These are phyloP conservation scores for Bubo scandiacus DNA, from an alignment of 2,113 vertebrate genomes.

Conservation along the genomic window DNA sequence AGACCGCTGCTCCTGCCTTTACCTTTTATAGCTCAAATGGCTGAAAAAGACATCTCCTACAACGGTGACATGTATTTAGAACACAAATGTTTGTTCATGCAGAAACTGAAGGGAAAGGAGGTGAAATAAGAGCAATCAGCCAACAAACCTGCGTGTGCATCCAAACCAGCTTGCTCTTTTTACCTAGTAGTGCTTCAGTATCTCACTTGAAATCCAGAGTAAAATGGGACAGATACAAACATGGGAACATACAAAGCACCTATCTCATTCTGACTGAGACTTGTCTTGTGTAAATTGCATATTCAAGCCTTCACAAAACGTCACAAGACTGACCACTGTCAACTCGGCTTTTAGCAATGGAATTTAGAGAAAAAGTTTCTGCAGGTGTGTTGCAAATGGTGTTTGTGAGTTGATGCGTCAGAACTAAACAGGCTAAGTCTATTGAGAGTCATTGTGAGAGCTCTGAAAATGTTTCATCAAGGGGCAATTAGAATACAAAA, in stretches of 20 bases:
- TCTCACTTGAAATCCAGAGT: background rate
- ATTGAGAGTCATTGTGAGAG: background rate
- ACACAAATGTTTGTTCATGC: background rate
- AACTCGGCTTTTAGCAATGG: background rate
- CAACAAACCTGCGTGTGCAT: background rate
- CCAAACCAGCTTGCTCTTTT: background rate
- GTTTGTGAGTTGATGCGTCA: background rate
- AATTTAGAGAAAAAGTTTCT: background rate
- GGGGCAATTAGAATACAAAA: background rate
- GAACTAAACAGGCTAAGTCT: background rate
- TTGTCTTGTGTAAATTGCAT: background rate
- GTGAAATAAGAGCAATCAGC: background rate
- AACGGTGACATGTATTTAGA: background rate
- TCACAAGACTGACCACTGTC: background rate
- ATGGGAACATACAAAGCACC: background rate
- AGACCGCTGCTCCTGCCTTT: rapidly evolving
- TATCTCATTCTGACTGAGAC: background rate
- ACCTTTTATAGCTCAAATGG: background rate
- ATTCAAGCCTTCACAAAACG: background rate
- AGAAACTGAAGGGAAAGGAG: background rate
- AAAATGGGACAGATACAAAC: background rate
- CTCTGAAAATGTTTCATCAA: background rate
- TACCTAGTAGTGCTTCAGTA: background rate
- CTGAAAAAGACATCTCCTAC: background rate
- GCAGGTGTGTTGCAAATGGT: background rate